Conservation (phyloP, 2,888 invertebrate genomes). For the Galeopsomyia nigrocyanea region DNA sequence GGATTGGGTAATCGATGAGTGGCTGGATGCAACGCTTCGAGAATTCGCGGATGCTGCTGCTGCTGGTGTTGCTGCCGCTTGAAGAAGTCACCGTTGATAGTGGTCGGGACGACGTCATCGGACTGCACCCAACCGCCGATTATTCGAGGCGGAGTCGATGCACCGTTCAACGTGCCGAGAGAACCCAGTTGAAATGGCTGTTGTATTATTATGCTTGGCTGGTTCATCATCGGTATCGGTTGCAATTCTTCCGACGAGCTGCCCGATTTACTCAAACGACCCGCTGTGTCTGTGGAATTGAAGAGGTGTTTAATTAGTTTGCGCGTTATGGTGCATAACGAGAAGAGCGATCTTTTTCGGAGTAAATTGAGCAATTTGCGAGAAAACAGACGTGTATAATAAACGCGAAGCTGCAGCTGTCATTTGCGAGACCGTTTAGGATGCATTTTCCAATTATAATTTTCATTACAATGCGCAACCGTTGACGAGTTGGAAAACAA, state of each 20-base stretch:
- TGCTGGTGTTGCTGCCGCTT: conserved; percentile 52
- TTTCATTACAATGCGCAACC: too few relatives aligned
- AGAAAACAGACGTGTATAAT: too few relatives aligned
- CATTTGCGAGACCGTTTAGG: too few relatives aligned
- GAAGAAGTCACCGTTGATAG: conserved; percentile 29
- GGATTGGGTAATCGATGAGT: conserved; percentile 22
- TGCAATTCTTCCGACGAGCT: conserved; percentile 60
- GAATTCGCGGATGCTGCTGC: conserved; percentile 59
- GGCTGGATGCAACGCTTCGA: conserved; percentile 59
- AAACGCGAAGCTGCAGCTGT: too few relatives aligned
- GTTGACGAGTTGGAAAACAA: too few relatives aligned
- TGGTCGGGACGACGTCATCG: conserved; percentile 51
- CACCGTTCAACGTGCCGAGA: conserved; percentile 59
- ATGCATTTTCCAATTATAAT: too few relatives aligned
- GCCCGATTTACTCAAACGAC: conserved; percentile 62
- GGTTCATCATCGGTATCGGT: background rate
- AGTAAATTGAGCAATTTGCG: too few relatives aligned
- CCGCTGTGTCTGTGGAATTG: conserved; percentile 56
- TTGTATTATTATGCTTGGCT: conserved; percentile 26
- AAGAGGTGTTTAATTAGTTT: background rate
- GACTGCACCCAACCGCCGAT: conserved; percentile 57
- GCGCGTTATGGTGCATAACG: too few relatives aligned
- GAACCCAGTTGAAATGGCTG: conserved; percentile 49
- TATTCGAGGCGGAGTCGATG: conserved; percentile 37
- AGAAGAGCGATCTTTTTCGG: too few relatives aligned